Evolutionary conservation across 2,113 vertebrate species (phyloP).

Genomic region (Albula glossodonta): DNA sequence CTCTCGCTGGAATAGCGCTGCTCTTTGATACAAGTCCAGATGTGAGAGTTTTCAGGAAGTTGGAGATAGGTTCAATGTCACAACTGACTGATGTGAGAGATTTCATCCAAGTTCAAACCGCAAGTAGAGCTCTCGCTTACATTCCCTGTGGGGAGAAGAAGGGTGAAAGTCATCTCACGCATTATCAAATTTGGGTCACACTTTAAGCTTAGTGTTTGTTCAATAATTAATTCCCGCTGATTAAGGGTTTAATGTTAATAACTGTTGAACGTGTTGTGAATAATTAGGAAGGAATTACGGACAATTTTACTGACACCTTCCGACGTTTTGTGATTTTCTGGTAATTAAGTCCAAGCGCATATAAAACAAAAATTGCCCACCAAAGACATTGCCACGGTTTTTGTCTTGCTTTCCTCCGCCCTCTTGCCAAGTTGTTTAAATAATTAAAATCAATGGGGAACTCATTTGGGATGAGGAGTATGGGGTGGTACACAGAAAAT

Average conservation of each 20-base stretch:
- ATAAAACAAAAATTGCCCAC: constrained; percentile 11
- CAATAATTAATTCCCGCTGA: constrained; percentile 50
- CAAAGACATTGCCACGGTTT: constrained; percentile 21
- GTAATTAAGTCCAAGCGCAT: constrained; percentile 28
- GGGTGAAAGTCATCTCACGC: constrained; percentile 21
- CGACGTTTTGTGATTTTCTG: constrained; percentile 41
- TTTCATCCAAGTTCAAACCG: constrained; percentile 19
- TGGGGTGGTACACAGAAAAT: constrained; percentile 21
- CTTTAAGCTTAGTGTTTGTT: constrained; percentile 45
- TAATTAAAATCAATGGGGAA: constrained; percentile 37
- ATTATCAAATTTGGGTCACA: constrained; percentile 40
- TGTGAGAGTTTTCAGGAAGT: constrained; percentile 17
- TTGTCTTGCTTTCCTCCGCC: constrained; percentile 5
- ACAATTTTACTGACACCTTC: constrained; percentile 44
- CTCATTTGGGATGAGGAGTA: constrained; percentile 32
- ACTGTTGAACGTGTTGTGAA: constrained; percentile 47
- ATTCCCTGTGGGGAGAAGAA: neutral
- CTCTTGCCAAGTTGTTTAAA: constrained; percentile 29
- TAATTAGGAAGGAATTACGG: constrained; percentile 47
- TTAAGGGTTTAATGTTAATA: constrained; percentile 50
- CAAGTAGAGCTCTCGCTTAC: constrained; percentile 2
- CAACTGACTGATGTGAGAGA: neutral
- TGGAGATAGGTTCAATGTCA: constrained; percentile 11
- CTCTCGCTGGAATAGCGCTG: neutral
- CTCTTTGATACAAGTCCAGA: constrained; percentile 17